Evolutionary conservation across 2,797 vertebrate genomes (phyloP).

Genomic region (Sebastes oblongus): DNA sequence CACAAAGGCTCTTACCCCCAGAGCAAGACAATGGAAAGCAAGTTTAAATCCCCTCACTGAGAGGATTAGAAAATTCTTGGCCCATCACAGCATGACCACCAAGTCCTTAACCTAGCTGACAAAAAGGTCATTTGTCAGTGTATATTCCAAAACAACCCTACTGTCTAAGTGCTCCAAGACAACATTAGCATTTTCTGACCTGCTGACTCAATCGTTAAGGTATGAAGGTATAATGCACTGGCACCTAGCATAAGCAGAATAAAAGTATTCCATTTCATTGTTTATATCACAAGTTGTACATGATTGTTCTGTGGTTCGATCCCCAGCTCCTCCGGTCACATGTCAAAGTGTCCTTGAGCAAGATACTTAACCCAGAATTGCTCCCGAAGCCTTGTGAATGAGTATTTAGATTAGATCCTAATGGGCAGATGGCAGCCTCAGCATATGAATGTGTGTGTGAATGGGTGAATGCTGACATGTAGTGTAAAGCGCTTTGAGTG

Average conservation of each 20-base stretch:
- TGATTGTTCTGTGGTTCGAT: not conserved
- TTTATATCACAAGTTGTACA: not conserved
- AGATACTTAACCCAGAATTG: too few species aligned
- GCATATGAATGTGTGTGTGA: too few species aligned
- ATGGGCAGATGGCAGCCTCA: too few species aligned
- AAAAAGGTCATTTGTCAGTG: conserved; percentile 3
- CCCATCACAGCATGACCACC: not conserved
- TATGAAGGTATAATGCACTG: not conserved
- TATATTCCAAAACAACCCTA: not conserved
- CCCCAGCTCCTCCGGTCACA: too few species aligned
- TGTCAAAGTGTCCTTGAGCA: too few species aligned
- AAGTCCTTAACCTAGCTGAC: not conserved
- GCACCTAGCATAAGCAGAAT: not conserved
- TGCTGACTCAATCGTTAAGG: not conserved
- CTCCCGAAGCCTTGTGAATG: too few species aligned
- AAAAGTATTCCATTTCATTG: not conserved
- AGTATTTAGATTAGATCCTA: too few species aligned
- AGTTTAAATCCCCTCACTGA: conserved; percentile 21
- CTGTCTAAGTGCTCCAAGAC: not conserved
- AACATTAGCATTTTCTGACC: not conserved
- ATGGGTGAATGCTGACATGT: too few species aligned
- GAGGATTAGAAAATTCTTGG: conserved; percentile 19
- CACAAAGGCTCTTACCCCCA: not conserved
- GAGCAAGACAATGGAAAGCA: conserved; percentile 23
- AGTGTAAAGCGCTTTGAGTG: too few species aligned